These are phyloP conservation scores for Aphelenchoides fujianensis DNA, from an alignment of 1,140 invertebrate species.

Conservation along the genomic window DNA sequence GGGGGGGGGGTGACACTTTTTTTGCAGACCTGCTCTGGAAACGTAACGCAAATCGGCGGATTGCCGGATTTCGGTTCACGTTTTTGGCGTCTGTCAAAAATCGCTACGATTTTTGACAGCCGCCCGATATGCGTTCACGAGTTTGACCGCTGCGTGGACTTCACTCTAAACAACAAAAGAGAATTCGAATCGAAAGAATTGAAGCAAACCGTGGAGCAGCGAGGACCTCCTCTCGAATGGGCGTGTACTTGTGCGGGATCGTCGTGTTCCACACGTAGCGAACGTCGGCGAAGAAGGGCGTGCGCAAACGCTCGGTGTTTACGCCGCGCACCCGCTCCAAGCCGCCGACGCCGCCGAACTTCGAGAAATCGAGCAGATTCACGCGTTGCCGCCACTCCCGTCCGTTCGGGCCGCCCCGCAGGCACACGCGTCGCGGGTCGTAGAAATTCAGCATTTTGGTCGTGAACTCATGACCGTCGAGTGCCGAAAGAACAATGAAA, in stretches of 20 bases:
- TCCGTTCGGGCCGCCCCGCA: background rate
- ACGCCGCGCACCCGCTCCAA: background rate
- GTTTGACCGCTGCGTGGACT: too few relatives aligned
- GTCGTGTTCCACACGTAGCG: slow-evolving; percentile 9
- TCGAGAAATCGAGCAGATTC: slow-evolving; percentile 11
- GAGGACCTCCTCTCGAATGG: slow-evolving; percentile 18
- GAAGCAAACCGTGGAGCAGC: background rate
- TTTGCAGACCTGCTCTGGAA: too few relatives aligned
- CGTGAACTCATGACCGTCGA: too few relatives aligned
- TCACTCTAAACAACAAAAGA: slow-evolving; percentile 18
- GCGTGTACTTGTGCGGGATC: slow-evolving; percentile 16
- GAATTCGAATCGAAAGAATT: too few relatives aligned
- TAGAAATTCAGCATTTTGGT: slow-evolving; percentile 1
- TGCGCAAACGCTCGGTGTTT: background rate
- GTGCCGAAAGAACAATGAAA: too few relatives aligned
- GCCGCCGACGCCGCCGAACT: background rate
- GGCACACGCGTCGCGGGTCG: background rate
- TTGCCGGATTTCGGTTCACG: too few relatives aligned
- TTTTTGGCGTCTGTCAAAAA: too few relatives aligned
- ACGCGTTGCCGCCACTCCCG: slow-evolving; percentile 1
- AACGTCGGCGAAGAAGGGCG: slow-evolving; percentile 15
- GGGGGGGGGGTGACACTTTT: too few relatives aligned
- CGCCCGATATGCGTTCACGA: too few relatives aligned
- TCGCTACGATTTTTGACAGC: too few relatives aligned
- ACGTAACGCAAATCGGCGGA: too few relatives aligned